Evolutionary conservation across 1,140 invertebrate genomes (phyloP), one percentile per base, ranked within the genome.

Genomic region (Cryptotermes secundus): DNA sequence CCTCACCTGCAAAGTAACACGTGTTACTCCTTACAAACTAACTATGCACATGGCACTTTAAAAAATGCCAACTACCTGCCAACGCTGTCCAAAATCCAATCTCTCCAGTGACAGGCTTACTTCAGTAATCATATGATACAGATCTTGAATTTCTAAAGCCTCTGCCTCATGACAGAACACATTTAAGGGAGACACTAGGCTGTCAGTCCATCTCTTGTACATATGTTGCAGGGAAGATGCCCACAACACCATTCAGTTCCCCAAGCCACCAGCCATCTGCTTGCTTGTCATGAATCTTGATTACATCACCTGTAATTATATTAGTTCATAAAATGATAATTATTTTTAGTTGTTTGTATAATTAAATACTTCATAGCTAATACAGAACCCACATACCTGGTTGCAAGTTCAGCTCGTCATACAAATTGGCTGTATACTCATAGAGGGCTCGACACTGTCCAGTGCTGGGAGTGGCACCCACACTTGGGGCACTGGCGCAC

Each of bases 261-360:
- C 97, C 97, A 82, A 97, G 93, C 97, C 97, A 98, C 97, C 97
- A 98, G 12, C 96, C 97, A 88, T 97, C 96, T n/a, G 95, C 94
- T 88, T 97, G 96, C 88, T 98, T 97, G 87, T 96, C 95, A 89
- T 96, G 96, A 38, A 98, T 94, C 85, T 95, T 95, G 86, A 98
- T 96, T 22, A 97, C 90, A 88, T 98, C 96, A 86, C 97, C 94
- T 95, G 90, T n/a, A 88, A 49, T 49, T 19, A 49, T 14, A 49
- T 49, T 42, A 42, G 4, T 49, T 49, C 79, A 84, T 35, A n/a
- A n/a, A 14, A 38, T 34, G 34, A 65, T 26, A 36, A 82, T n/a
- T 83, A 53, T 85, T 14, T 9, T 16, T 16, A 24, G 34, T 24
- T 65, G 31, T 34, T 9, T 26, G 80, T 26, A 35, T 4, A 80